Conservation (phyloP, 2,797 vertebrate genomes). For the Acropternis orthonyx region DNA sequence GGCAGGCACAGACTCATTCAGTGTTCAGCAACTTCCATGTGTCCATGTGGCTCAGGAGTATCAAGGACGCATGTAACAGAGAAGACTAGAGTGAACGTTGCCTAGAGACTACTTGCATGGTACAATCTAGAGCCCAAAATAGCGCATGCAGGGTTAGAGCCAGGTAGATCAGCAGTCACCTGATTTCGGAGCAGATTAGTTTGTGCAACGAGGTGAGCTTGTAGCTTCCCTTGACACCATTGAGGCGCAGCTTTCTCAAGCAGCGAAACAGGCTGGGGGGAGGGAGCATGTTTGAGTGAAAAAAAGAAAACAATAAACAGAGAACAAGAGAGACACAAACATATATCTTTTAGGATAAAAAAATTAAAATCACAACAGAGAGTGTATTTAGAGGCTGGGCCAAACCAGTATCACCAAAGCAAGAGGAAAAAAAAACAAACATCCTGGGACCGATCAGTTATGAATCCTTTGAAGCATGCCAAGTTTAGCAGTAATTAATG, state of each 20-base stretch:
- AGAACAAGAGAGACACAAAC: slow-evolving; percentile 63
- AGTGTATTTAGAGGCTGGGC: slow-evolving; percentile 25
- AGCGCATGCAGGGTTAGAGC: slow-evolving; percentile 79
- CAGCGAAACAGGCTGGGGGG: slow-evolving; percentile 89
- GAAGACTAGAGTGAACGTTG: slow-evolving; percentile 53
- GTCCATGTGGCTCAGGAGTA: neutral
- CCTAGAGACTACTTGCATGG: slow-evolving; percentile 20
- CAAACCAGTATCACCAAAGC: slow-evolving; percentile 47
- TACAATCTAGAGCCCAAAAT: slow-evolving; percentile 46
- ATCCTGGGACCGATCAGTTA: slow-evolving; percentile 18
- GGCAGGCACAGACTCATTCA: neutral
- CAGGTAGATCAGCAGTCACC: slow-evolving; percentile 82
- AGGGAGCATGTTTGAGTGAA: slow-evolving; percentile 62
- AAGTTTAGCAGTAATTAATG: slow-evolving; percentile 60
- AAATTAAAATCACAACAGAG: slow-evolving; percentile 31
- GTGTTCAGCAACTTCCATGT: neutral
- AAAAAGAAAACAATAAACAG: slow-evolving; percentile 40
- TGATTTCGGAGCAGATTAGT: slow-evolving; percentile 98
- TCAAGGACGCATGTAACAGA: neutral
- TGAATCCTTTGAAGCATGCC: slow-evolving; percentile 63
- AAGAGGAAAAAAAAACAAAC: slow-evolving; percentile 33
- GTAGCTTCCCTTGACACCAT: slow-evolving; percentile 99
- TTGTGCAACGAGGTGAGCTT: slow-evolving; percentile 97
- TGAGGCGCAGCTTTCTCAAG: slow-evolving; percentile 97
- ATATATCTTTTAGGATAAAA: slow-evolving; percentile 25